Base-by-base conservation (phyloP, 2,888 invertebrate genomes). In the Eurytoma californica region DNA sequence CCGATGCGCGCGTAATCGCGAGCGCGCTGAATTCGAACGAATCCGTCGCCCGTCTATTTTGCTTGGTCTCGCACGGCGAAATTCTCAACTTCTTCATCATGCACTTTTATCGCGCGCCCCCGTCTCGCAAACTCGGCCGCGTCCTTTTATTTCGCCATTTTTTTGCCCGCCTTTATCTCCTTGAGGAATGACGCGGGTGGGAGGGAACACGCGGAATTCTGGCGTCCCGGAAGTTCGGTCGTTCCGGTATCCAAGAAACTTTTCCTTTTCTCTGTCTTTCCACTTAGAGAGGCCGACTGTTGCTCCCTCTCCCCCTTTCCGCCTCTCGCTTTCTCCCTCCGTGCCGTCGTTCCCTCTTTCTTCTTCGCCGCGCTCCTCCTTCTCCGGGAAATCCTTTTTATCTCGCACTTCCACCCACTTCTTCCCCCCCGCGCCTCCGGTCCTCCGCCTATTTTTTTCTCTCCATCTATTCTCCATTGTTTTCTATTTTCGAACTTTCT, bases 191-290 rank as follows among this genome's bases (percentile, higher is more conserved):
- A 67, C 67, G 75, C 74, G 9, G 55, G 53, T 61, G 73, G 73
- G 69, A 77, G 81, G 77, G 81, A 79, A 80, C 72, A 78, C 77
- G 63, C 78, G 75, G 80, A 82, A 82, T 83, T 81, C 72, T 82
- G 81, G 80, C 76, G 77, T 82, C 82, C 82, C 77, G 69, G 69
- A 77, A 80, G 70, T 77, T 80, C 70, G 53, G 24, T 74, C 73
- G 77, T 80, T 73, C 69, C 60, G 66, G 77, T 77, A 77, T 70
- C 60, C 73, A 63, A 49, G 63, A 66, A 77, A 80, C 67, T 74
- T 80, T 77, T 74, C 53, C 69, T 60, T 77, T 60, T 75, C 75
- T 76, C 63, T 72, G 72, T 80, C 76, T 77, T 58, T 80, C 67
- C 72, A 76, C 72, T 76, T 63, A 76, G 57, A 72, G 58, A 47